phyloP scores from a whole-genome alignment of 2,888 invertebrate genomes.

The Caenorhabditis sp. region DNA sequence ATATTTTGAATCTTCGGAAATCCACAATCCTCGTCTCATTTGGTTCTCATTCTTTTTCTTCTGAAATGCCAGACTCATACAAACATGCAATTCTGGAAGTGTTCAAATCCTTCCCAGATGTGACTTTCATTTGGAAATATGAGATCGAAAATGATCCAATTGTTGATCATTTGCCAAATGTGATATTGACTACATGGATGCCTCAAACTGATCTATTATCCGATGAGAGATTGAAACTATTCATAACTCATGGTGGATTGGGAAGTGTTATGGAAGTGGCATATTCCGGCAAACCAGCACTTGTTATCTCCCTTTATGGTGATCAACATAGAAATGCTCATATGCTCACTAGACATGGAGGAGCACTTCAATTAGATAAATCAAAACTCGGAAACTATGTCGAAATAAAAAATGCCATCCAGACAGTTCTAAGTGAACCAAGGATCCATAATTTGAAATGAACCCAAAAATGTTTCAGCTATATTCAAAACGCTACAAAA shows the following conservation, averaged over 20 bases:
- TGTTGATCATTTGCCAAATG: conserved; percentile 30
- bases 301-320: conserved; percentile 36
- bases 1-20: conserved; percentile 21
- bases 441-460: not conserved
- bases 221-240: conserved; percentile 34
- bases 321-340: conserved; percentile 42
- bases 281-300: conserved; percentile 33
- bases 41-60: conserved; percentile 32
- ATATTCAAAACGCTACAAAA: conserved; percentile 25
- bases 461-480: conserved; percentile 5
- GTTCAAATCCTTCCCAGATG: conserved; percentile 28
- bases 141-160: conserved; percentile 31
- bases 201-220: conserved; percentile 34
- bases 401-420: conserved; percentile 20
- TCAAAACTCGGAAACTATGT: conserved; percentile 8
- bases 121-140: conserved; percentile 48
- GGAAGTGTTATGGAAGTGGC: conserved; percentile 36
- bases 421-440: conserved; percentile 14
- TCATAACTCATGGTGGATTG: conserved; percentile 41
- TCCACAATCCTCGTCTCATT: conserved; percentile 36
- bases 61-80: conserved; percentile 35
- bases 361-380: conserved; percentile 28
- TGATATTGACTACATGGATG: conserved; percentile 34
- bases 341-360: conserved; percentile 39
- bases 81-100: conserved; percentile 28